Conservation (phyloP, 2,888 invertebrate genomes). For the Apoda limacodes region DNA sequence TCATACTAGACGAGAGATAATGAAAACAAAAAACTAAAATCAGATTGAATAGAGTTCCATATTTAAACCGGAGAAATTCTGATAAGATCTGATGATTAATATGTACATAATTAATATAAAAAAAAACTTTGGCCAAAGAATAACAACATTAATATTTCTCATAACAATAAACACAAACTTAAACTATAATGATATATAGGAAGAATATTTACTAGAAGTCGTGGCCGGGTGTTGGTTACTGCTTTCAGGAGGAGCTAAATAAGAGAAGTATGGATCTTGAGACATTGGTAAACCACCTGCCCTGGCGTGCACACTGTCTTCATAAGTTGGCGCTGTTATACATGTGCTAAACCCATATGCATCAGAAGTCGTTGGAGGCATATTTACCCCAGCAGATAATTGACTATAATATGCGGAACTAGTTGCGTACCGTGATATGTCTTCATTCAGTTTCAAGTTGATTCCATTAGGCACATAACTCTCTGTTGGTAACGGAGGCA, state of each 20-base stretch:
- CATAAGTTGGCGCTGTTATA: slow-evolving; percentile 41
- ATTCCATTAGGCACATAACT: slow-evolving; percentile 56
- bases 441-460: slow-evolving; percentile 49
- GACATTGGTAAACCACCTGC: slow-evolving; percentile 31
- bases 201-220: slow-evolving; percentile 38
- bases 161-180: too few relatives aligned
- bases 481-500: slow-evolving; percentile 43
- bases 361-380: slow-evolving; percentile 43
- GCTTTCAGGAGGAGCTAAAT: slow-evolving; percentile 37
- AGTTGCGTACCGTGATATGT: slow-evolving; percentile 39
- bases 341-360: slow-evolving; percentile 36
- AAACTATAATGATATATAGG: slow-evolving; percentile 46
- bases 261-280: slow-evolving; percentile 51
- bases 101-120: too few relatives aligned
- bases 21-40: too few relatives aligned
- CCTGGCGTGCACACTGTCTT: slow-evolving; percentile 40
- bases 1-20: too few relatives aligned
- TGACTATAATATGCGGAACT: slow-evolving; percentile 45
- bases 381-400: slow-evolving; percentile 35
- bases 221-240: slow-evolving; percentile 33
- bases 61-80: too few relatives aligned
- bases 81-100: too few relatives aligned
- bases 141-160: too few relatives aligned
- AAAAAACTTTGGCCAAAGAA: too few relatives aligned
- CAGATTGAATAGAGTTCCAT: too few relatives aligned